Conservation (phyloP, 2,113 vertebrate species). For the Micromys minutus region DNA sequence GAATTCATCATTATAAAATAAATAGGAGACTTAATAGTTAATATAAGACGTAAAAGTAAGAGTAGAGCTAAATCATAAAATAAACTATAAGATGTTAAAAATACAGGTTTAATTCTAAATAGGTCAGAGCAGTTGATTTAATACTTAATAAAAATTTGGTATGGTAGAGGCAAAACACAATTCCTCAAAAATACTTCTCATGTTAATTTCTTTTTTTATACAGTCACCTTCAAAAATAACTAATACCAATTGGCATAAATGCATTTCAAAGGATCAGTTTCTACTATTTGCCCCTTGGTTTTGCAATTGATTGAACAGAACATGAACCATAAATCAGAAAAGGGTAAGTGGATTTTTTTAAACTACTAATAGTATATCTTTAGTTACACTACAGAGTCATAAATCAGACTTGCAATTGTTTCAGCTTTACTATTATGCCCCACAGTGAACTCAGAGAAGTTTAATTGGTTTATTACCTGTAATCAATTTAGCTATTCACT, state of each 20-base stretch:
- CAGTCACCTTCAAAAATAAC: not conserved
- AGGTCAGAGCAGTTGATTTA: not conserved
- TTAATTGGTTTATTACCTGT: slow-evolving; percentile 50
- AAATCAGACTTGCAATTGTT: slow-evolving; percentile 2
- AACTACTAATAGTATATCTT: not conserved
- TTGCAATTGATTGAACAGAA: not conserved
- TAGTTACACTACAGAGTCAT: not conserved
- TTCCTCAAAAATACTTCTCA: not conserved
- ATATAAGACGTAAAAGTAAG: not conserved
- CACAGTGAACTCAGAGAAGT: not conserved
- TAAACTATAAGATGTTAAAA: not conserved
- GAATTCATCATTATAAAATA: not conserved
- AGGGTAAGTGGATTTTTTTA: not conserved
- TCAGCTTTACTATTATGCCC: slow-evolving; percentile 16
- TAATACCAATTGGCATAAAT: not conserved
- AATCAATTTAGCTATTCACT: slow-evolving; percentile 60
- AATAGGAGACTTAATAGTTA: not conserved
- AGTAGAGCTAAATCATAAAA: not conserved
- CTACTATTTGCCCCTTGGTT: not conserved
- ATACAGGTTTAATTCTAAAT: not conserved
- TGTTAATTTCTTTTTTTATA: not conserved
- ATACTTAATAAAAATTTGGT: not conserved
- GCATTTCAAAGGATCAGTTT: not conserved
- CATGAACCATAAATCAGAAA: not conserved
- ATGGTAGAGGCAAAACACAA: not conserved